Conservation (phyloP, 2,888 invertebrate genomes). For the Acanthococcus lagerstroemiae region DNA sequence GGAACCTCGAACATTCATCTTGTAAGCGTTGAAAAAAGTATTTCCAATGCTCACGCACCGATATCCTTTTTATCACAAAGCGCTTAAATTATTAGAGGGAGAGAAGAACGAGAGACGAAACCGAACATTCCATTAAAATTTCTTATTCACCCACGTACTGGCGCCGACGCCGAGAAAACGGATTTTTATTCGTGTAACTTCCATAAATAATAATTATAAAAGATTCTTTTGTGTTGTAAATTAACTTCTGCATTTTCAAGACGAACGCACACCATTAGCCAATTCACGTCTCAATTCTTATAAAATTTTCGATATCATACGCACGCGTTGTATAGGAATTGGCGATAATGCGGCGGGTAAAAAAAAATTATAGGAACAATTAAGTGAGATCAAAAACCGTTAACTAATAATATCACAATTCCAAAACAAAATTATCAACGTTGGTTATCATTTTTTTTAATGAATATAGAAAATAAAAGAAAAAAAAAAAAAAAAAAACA, state of each 20-base stretch:
- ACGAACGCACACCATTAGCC: background rate
- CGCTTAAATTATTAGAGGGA: constrained; percentile 14
- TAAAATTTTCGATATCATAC: no score
- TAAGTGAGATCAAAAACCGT: no score
- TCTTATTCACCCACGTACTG: background rate
- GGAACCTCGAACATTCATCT: no score
- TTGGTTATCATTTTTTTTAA: no score
- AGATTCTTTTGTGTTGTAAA: background rate
- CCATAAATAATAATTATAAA: background rate
- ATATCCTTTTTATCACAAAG: constrained; percentile 18
- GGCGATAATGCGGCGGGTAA: background rate
- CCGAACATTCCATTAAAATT: background rate
- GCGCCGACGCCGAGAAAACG: background rate
- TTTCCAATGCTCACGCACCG: no score
- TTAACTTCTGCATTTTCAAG: background rate
- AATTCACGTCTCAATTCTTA: no score
- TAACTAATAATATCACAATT: no score
- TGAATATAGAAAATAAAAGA: background rate
- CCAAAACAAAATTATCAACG: no score
- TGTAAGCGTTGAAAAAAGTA: no score
- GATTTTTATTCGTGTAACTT: background rate
- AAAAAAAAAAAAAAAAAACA: background rate
- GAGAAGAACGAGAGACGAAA: background rate
- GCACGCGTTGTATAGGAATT: background rate
- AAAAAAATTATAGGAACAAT: background rate